These are phyloP conservation scores for Saturnia pavonia DNA, from an alignment of 2,888 invertebrate genomes.

Conservation along the genomic window DNA sequence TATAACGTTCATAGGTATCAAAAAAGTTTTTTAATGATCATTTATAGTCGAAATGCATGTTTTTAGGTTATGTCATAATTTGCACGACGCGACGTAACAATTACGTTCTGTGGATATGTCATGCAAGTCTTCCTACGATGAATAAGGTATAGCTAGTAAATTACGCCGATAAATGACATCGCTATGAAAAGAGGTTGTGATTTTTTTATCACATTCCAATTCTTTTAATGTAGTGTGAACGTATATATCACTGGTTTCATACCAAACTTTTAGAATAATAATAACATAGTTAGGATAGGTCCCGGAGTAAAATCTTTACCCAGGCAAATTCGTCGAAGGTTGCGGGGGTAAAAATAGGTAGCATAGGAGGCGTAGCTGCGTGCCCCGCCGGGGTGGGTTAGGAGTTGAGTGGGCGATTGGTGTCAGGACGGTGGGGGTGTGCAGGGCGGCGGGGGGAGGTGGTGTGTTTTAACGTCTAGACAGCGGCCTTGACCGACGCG, in stretches of 20 bases:
- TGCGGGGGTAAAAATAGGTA: constrained; percentile 58
- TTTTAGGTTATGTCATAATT: too few species aligned
- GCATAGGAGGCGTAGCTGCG: constrained; percentile 43
- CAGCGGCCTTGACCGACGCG: constrained; percentile 76
- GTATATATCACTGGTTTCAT: neutral
- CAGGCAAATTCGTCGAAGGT: constrained; percentile 51
- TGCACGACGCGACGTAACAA: too few species aligned
- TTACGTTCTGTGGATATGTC: too few species aligned
- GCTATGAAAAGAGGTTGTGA: too few species aligned
- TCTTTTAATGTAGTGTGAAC: neutral
- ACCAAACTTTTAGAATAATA: constrained; percentile 7
- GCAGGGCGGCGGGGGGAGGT: constrained; percentile 44
- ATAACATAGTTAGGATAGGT: constrained; percentile 50
- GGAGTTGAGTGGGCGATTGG: constrained; percentile 29
- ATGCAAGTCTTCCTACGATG: too few species aligned
- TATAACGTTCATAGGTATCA: too few species aligned
- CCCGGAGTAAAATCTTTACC: constrained; percentile 55
- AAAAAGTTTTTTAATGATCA: too few species aligned
- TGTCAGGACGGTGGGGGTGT: constrained; percentile 25
- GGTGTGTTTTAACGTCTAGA: constrained; percentile 63
- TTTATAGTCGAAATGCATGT: too few species aligned
- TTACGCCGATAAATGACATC: too few species aligned
- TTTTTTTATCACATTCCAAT: too few species aligned
- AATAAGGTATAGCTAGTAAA: too few species aligned
- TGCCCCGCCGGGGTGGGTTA: constrained; percentile 32